A percentile compares a stretch with the other conserved stretches of the same genome.
Evolutionary conservation across 2,888 invertebrate species (phyloP).

Genomic region (Tetanocera ferruginea): DNA sequence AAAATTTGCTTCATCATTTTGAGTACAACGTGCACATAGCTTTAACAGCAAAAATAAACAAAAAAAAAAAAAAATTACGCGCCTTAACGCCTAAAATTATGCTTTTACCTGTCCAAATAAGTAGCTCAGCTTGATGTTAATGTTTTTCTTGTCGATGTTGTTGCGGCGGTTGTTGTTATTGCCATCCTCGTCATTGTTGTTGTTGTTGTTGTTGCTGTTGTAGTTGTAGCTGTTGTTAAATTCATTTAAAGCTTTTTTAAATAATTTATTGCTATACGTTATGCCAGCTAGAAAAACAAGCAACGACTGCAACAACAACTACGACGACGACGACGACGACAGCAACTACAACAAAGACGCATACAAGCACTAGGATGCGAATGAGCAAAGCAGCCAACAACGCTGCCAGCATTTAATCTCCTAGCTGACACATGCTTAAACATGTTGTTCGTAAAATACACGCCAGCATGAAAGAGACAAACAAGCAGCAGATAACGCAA

Average conservation of each 20-base stretch:
- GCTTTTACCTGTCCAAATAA: not conserved
- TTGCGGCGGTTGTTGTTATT: not conserved
- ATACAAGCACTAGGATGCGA: conserved; percentile 17
- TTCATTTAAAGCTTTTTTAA: conserved; percentile 39
- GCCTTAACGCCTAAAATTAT: not conserved
- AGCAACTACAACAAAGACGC: not conserved
- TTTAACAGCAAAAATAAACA: too few relatives aligned
- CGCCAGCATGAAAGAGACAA: not conserved
- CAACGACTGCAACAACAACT: conserved; percentile 17
- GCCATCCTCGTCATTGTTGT: conserved; percentile 19
- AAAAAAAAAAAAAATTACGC: not conserved
- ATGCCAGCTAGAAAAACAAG: not conserved
- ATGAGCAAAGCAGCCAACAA: conserved; percentile 35
- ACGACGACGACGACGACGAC: not conserved
- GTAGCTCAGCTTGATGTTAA: not conserved
- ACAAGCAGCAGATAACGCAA: not conserved
- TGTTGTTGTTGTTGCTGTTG: conserved; percentile 13
- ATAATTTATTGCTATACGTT: conserved; percentile 28
- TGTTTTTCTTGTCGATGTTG: conserved; percentile 9
- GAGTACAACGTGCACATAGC: not conserved
- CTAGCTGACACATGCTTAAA: conserved; percentile 26
- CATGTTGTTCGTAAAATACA: conserved; percentile 10
- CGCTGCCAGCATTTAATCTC: conserved; percentile 27
- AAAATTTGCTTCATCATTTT: not conserved
- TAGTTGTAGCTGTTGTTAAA: conserved; percentile 28